Evolutionary conservation across 2,113 vertebrate species (phyloP).

Genomic region (Epinephelus fuscoguttatus): DNA sequence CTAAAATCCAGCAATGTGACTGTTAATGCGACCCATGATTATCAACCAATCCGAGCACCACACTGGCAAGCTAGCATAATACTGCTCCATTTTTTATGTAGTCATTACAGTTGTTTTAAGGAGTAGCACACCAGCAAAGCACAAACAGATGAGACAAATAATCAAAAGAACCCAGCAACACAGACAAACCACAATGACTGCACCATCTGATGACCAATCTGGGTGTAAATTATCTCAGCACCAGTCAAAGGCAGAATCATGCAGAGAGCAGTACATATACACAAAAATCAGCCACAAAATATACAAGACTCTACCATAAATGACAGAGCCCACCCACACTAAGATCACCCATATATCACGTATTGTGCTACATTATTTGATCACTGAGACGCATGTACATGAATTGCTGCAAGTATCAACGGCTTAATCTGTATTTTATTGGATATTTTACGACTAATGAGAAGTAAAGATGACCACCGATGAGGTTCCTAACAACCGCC

Average conservation of each 20-base stretch:
- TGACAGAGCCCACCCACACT: neutral
- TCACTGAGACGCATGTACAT: neutral
- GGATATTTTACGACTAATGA: neutral
- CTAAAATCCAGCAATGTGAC: neutral
- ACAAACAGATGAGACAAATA: neutral
- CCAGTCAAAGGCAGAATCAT: neutral
- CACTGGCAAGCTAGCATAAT: neutral
- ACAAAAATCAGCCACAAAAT: neutral
- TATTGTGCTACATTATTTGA: slow-evolving; percentile 11
- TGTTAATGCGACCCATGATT: too few relatives aligned
- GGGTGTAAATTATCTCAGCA: neutral
- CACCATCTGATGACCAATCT: neutral
- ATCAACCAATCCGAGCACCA: neutral
- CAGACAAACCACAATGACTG: neutral
- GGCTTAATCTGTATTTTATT: neutral
- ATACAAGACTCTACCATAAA: neutral
- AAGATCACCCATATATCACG: neutral
- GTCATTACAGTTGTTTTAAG: neutral
- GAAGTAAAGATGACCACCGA: neutral
- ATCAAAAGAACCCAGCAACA: neutral
- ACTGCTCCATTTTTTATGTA: neutral
- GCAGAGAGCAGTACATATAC: neutral
- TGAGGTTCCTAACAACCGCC: neutral
- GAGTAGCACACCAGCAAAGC: neutral
- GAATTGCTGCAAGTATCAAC: neutral